Evolutionary conservation across 2,797 vertebrate genomes (phyloP).

Genomic region (Sciaenops ocellatus): DNA sequence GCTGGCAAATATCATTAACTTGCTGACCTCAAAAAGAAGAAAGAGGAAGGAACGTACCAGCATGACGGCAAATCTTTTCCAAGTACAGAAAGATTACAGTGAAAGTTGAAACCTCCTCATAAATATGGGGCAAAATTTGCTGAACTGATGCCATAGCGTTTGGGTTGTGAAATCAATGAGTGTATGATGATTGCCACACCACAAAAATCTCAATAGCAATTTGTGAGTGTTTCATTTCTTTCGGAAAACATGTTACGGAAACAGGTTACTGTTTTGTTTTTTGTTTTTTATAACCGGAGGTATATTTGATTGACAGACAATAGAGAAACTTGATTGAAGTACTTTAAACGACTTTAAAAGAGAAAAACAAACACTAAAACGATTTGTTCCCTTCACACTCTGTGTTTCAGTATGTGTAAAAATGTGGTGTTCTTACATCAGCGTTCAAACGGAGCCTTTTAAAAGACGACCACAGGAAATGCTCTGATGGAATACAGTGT

Average conservation of each 20-base stretch:
- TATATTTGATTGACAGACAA: too few species aligned
- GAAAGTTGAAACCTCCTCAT: not conserved
- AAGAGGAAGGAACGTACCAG: slow-evolving; percentile 50
- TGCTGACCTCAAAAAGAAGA: slow-evolving; percentile 22
- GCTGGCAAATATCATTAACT: not conserved
- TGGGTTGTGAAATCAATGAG: not conserved
- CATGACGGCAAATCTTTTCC: slow-evolving; percentile 12
- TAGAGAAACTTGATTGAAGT: too few species aligned
- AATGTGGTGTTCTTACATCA: slow-evolving; percentile 48
- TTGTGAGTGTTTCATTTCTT: not conserved
- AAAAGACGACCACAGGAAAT: slow-evolving; percentile 20
- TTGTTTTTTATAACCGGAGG: too few species aligned
- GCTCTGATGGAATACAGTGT: slow-evolving; percentile 4
- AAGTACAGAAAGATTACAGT: not conserved
- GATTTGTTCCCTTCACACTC: not conserved
- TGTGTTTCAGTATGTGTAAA: slow-evolving; percentile 13
- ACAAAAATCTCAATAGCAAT: not conserved
- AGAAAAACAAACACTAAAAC: too few species aligned
- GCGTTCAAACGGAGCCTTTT: slow-evolving; percentile 1
- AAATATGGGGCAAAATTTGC: not conserved
- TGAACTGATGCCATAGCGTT: not conserved
- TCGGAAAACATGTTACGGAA: not conserved
- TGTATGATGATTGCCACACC: not conserved
- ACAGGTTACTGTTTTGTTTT: too few species aligned
- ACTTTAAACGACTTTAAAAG: too few species aligned